Conservation (phyloP, 1,140 invertebrate species). For the Neodiprion lecontei region DNA sequence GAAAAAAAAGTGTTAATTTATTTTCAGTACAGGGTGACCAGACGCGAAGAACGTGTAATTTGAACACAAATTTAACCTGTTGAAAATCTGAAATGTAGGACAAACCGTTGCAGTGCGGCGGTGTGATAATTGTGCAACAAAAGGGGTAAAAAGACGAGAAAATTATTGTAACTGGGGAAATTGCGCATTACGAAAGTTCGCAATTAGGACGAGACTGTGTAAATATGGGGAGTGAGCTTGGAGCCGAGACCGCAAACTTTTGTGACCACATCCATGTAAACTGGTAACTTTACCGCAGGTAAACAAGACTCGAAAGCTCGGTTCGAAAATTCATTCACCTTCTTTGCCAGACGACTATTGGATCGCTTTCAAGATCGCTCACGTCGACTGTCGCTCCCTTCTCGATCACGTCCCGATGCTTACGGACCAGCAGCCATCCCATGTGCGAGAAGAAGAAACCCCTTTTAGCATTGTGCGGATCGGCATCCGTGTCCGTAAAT, state of each 20-base stretch:
- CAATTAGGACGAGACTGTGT: neutral
- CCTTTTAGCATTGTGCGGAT: constrained; percentile 85
- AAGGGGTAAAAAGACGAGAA: neutral
- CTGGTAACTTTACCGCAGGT: neutral
- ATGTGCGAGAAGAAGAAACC: constrained; percentile 95
- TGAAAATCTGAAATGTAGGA: neutral
- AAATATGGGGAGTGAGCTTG: neutral
- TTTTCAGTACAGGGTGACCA: neutral
- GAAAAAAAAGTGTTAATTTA: neutral
- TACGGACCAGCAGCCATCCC: constrained; percentile 87
- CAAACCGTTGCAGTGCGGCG: too few species aligned
- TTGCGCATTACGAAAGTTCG: neutral
- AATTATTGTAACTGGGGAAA: neutral
- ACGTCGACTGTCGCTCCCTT: constrained; percentile 84
- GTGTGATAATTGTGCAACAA: neutral
- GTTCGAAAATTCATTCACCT: constrained; percentile 48
- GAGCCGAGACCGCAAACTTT: neutral
- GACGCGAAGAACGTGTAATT: neutral
- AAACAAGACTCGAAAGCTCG: neutral
- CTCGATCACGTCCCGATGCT: constrained; percentile 83
- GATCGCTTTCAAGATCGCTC: constrained; percentile 78
- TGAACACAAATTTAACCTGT: neutral
- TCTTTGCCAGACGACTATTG: constrained; percentile 71
- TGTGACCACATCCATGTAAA: neutral
- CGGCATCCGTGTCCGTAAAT: constrained; percentile 89